phyloP scores from a whole-genome alignment of 2,797 vertebrate genomes.

The Ibycter americanus region DNA sequence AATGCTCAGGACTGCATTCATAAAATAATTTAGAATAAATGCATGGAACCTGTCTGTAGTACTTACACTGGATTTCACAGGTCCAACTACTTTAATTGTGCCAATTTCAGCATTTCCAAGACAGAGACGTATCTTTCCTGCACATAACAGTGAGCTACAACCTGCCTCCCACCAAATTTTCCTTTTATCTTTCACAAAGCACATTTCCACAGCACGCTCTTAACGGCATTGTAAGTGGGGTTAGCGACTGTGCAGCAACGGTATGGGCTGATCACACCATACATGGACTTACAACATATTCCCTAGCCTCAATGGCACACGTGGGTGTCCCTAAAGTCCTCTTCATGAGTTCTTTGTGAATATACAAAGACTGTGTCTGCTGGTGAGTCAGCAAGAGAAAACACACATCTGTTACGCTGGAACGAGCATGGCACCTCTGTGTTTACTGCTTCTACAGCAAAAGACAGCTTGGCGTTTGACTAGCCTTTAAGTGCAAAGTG shows the following conservation, averaged over 20 bases:
- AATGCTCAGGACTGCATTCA: neutral
- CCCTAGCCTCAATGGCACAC: constrained; percentile 95
- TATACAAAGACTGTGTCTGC: constrained; percentile 91
- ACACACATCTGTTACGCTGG: constrained; percentile 74
- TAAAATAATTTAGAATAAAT: neutral
- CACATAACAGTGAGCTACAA: neutral
- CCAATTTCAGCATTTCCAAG: constrained; percentile 50
- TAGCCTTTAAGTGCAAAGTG: neutral
- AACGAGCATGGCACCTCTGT: neutral
- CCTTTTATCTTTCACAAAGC: neutral
- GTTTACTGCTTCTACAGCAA: constrained; percentile 51
- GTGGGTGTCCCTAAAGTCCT: constrained; percentile 96
- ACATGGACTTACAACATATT: constrained; percentile 93
- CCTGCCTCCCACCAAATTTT: neutral
- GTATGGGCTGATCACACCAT: constrained; percentile 64
- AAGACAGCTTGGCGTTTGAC: neutral
- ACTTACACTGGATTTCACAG: neutral
- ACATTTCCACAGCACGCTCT: constrained; percentile 22
- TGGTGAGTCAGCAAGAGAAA: constrained; percentile 85
- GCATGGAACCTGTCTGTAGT: neutral
- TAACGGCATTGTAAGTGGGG: constrained; percentile 68
- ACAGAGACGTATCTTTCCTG: neutral
- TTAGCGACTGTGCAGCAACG: constrained; percentile 80
- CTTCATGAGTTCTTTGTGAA: constrained; percentile 98
- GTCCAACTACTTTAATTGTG: neutral